Conservation (phyloP, 2,113 vertebrate genomes). For the Ivindomyrus marchei region DNA sequence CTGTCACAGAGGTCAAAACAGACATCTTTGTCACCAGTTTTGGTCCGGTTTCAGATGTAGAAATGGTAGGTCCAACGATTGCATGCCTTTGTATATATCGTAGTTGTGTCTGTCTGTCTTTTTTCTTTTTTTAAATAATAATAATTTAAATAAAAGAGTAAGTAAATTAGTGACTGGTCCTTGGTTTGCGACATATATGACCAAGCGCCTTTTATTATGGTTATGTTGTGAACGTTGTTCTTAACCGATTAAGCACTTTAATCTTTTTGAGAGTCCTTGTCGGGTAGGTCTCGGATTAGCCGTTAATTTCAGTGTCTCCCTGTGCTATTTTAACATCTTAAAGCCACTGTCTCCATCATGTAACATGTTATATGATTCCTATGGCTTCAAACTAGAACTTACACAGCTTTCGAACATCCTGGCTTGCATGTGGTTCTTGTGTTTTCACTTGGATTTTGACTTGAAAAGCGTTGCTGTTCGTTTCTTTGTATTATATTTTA, state of each 20-base stretch:
- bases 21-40: constrained; percentile 78
- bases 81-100: not conserved
- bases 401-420: not conserved
- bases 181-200: constrained; percentile 18
- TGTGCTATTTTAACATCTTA: constrained; percentile 35
- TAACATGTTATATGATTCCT: constrained; percentile 38
- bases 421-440: not conserved
- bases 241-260: constrained; percentile 71
- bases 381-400: not conserved
- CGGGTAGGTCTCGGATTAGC: constrained; percentile 38
- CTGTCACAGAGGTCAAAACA: constrained; percentile 71
- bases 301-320: constrained; percentile 41
- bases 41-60: constrained; percentile 71
- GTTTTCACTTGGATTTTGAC: not conserved
- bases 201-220: constrained; percentile 54
- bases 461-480: not conserved
- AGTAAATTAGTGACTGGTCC: not conserved
- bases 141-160: not conserved
- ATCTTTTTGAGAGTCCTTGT: constrained; percentile 66
- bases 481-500: not conserved
- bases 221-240: constrained; percentile 65
- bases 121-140: not conserved
- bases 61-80: constrained; percentile 58
- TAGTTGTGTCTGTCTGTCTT: not conserved
- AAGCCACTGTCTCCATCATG: constrained; percentile 41